phyloP scores from a whole-genome alignment of 2,113 vertebrate species.

The Eulacestoma nigropectus region DNA sequence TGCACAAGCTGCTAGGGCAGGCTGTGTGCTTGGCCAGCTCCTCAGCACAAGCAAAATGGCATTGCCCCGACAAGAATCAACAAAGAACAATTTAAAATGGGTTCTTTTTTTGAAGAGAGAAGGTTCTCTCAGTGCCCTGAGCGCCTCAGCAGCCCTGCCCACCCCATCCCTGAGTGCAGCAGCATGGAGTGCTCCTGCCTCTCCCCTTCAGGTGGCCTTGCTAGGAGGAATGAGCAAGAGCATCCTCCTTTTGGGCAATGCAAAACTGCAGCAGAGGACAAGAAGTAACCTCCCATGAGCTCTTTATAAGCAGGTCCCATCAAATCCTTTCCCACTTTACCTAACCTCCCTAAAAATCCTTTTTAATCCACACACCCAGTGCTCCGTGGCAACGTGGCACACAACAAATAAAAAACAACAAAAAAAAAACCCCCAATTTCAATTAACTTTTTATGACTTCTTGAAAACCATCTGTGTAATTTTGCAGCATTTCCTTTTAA shows the following conservation, averaged over 20 bases:
- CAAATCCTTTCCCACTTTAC: background rate
- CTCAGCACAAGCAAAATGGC: background rate
- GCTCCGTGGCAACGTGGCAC: background rate
- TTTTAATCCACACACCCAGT: background rate
- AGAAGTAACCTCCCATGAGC: background rate
- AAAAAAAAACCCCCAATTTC: background rate
- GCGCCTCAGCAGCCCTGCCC: background rate
- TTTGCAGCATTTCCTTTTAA: conserved; percentile 37
- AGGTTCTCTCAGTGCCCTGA: background rate
- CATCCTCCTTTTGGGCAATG: background rate
- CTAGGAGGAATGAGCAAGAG: background rate
- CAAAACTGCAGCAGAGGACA: background rate
- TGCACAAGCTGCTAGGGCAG: background rate
- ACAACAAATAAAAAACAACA: background rate
- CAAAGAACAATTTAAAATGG: background rate
- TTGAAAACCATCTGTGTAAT: conserved; percentile 50
- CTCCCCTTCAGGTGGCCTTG: background rate
- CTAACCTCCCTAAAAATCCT: background rate
- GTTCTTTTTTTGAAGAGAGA: background rate
- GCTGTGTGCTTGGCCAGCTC: background rate
- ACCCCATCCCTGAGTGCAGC: background rate
- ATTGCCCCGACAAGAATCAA: accelerated
- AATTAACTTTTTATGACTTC: conserved; percentile 64
- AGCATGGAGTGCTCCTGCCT: accelerated
- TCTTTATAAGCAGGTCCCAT: background rate